phyloP scores from a whole-genome alignment of 2,888 invertebrate genomes.

The Stenodema calcarata region DNA sequence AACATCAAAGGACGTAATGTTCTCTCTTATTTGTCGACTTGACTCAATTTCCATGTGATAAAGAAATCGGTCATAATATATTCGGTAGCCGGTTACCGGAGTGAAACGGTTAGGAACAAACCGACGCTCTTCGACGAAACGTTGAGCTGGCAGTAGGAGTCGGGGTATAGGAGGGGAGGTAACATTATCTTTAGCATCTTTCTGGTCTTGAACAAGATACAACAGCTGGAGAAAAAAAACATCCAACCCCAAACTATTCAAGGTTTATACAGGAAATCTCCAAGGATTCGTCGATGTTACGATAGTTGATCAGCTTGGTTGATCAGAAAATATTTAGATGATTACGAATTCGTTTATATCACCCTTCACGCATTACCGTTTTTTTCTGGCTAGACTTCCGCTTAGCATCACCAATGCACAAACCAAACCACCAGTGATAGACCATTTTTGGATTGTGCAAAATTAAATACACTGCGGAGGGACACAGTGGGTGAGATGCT shows the following conservation, averaged over 20 bases:
- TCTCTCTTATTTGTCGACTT: not conserved
- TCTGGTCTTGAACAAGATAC: not conserved
- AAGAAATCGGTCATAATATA: not conserved
- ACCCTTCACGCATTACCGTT: too few species aligned
- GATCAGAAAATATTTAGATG: too few species aligned
- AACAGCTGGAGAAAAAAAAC: not conserved
- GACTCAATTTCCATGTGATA: not conserved
- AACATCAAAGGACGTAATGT: too few species aligned
- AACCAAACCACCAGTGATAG: too few species aligned
- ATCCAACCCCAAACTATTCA: not conserved
- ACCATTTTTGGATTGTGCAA: too few species aligned
- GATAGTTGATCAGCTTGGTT: too few species aligned
- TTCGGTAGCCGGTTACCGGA: not conserved
- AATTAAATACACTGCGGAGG: too few species aligned
- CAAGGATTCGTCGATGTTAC: too few species aligned
- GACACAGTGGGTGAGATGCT: too few species aligned
- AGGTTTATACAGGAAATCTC: not conserved
- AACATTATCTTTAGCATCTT: constrained; percentile 4
- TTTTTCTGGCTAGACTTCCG: too few species aligned
- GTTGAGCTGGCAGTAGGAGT: not conserved
- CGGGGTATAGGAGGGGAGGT: not conserved
- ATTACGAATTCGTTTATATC: too few species aligned
- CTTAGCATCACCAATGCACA: too few species aligned
- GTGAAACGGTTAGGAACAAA: not conserved
- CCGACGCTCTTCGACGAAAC: not conserved